These are phyloP conservation scores for Hanleya hanleyi DNA, from an alignment of 2,888 invertebrate genomes.

Conservation along the genomic window DNA sequence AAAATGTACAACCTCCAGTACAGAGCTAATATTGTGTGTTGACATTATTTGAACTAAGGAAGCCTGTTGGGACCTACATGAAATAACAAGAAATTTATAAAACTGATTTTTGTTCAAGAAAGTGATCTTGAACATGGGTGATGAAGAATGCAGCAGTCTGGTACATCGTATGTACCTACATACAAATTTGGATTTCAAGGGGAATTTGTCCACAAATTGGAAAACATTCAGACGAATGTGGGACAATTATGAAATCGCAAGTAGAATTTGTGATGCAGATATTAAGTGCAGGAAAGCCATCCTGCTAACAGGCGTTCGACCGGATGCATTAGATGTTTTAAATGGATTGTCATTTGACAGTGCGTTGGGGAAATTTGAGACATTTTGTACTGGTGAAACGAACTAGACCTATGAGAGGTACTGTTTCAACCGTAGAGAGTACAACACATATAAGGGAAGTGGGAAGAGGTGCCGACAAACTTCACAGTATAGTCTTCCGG, in stretches of 20 bases:
- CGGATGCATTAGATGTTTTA: background rate
- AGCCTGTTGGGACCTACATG: background rate
- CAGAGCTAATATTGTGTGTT: no score
- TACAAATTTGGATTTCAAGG: background rate
- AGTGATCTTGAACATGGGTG: no score
- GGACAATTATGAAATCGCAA: background rate
- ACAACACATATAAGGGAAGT: no score
- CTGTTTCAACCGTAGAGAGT: background rate
- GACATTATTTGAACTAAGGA: background rate
- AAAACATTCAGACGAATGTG: background rate
- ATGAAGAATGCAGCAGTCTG: no score
- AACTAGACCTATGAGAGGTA: background rate
- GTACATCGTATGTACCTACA: no score
- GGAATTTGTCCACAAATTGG: background rate
- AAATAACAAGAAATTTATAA: no score
- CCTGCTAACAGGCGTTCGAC: background rate
- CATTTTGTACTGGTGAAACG: background rate
- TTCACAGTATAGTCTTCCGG: no score
- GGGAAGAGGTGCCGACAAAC: no score
- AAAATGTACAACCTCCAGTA: no score
- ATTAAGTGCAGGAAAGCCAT: background rate
- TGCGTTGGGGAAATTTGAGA: background rate
- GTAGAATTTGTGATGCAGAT: no score
- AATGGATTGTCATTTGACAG: background rate
- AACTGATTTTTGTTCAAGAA: no score